These are phyloP conservation scores for Cydia fagiglandana DNA, from an alignment of 1,140 invertebrate species.

Conservation along the genomic window DNA sequence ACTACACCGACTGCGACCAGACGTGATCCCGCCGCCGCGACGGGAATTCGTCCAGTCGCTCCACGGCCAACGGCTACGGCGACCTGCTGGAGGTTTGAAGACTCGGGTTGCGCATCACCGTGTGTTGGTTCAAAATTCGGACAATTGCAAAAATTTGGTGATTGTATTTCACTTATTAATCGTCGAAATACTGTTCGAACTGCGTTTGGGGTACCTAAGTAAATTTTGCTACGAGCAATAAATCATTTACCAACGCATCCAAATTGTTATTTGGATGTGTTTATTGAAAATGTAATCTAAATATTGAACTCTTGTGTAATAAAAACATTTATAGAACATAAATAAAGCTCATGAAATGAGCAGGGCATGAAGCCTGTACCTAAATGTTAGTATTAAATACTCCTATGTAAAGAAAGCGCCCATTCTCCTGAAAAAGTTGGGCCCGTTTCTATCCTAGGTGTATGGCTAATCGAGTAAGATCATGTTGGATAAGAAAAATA, in stretches of 20 bases:
- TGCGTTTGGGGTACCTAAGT: not conserved
- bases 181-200: not conserved
- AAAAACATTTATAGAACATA: not conserved
- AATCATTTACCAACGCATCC: not conserved
- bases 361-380: not conserved
- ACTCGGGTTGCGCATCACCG: constrained; percentile 8
- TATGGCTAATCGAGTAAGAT: not conserved
- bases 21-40: constrained; percentile 43
- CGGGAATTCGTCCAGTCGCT: constrained; percentile 16
- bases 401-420: not conserved
- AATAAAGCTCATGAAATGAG: not conserved
- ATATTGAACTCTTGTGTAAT: not conserved
- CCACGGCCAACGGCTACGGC: constrained; percentile 22
- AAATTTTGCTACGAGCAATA: not conserved
- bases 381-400: not conserved
- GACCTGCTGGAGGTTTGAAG: constrained; percentile 8
- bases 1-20: constrained; percentile 72
- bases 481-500: not conserved
- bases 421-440: not conserved
- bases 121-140: constrained; percentile 4
- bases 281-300: not conserved
- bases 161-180: not conserved
- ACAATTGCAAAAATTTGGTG: not conserved
- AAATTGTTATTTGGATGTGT: not conserved
- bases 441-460: not conserved